Evolutionary conservation across 1,140 invertebrate species (phyloP).

Genomic region (Brachionus rubens): DNA sequence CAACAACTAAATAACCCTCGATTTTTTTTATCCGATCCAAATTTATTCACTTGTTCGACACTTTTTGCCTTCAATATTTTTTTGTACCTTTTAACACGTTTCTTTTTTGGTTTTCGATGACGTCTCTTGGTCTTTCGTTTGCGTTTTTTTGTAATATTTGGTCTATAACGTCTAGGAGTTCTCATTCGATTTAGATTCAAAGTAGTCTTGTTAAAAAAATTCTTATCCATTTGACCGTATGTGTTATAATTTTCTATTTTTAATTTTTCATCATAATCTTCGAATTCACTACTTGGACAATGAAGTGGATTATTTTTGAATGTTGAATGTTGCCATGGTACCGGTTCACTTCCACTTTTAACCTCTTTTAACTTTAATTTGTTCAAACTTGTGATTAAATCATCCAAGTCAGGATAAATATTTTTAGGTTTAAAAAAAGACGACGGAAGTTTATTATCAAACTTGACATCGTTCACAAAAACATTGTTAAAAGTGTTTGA

Average conservation of each 20-base stretch:
- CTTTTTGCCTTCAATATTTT: no score
- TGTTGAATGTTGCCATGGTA: conserved; percentile 27
- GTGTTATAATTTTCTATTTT: conserved; percentile 30
- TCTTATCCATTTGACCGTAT: not conserved
- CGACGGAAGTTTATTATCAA: not conserved
- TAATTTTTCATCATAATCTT: conserved; percentile 10
- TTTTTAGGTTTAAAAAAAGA: conserved; percentile 21
- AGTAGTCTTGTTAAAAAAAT: not conserved
- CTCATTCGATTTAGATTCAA: no score
- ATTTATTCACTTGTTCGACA: no score
- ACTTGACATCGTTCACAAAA: not conserved
- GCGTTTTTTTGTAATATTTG: not conserved
- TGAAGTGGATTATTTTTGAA: conserved; percentile 18
- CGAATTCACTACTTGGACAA: not conserved
- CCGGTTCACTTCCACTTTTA: not conserved
- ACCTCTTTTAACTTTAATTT: conserved; percentile 22
- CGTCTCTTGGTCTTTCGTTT: no score
- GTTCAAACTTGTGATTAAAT: conserved; percentile 1
- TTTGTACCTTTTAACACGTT: no score
- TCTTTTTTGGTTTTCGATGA: no score
- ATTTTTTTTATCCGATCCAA: not conserved
- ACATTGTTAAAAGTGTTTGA: not conserved
- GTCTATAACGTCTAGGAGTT: not conserved
- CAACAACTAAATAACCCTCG: conserved; percentile 23
- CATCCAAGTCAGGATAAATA: conserved; percentile 19